A percentile compares a stretch with the other conserved stretches of the same genome.
These are phyloP conservation scores for Pseudotriccus pelzelni DNA, from an alignment of 2,797 vertebrate genomes.

Conservation along the genomic window DNA sequence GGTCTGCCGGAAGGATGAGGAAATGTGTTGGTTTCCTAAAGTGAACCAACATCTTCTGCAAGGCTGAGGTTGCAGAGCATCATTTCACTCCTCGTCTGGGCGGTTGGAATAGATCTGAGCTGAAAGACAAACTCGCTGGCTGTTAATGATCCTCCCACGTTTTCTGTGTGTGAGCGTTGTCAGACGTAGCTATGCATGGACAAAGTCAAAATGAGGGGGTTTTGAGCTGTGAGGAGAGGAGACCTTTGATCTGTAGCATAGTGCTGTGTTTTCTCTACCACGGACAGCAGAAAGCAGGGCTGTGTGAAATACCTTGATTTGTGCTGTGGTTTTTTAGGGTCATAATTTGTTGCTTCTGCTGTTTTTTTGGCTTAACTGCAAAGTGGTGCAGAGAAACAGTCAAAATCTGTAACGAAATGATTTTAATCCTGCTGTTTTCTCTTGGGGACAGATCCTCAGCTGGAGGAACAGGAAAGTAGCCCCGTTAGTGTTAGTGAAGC, in stretches of 20 bases:
- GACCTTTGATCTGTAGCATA: accelerated
- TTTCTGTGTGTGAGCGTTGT: not conserved
- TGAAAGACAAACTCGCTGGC: not conserved
- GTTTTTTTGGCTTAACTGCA: not conserved
- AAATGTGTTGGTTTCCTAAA: not conserved
- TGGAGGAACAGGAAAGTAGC: not conserved
- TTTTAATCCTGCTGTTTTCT: not conserved
- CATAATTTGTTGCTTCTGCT: not conserved
- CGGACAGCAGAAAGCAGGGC: not conserved
- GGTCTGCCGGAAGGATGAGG: not conserved
- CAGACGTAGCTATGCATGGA: not conserved
- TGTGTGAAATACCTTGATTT: not conserved
- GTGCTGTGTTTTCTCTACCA: not conserved
- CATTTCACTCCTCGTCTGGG: accelerated
- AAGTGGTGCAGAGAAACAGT: not conserved
- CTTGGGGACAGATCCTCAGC: not conserved
- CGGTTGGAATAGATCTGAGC: not conserved
- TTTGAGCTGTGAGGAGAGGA: not conserved
- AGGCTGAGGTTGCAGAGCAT: not conserved
- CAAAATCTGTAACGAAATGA: not conserved
- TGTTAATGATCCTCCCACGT: not conserved
- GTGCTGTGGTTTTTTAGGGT: not conserved
- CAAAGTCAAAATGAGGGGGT: not conserved
- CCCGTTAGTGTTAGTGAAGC: conserved; percentile 1
- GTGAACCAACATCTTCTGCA: not conserved